Percentiles rank a stretch among this genome's conserved stretches.
Evolutionary conservation across 1,140 invertebrate species (phyloP).

Genomic region (Drosophila jambulina): DNA sequence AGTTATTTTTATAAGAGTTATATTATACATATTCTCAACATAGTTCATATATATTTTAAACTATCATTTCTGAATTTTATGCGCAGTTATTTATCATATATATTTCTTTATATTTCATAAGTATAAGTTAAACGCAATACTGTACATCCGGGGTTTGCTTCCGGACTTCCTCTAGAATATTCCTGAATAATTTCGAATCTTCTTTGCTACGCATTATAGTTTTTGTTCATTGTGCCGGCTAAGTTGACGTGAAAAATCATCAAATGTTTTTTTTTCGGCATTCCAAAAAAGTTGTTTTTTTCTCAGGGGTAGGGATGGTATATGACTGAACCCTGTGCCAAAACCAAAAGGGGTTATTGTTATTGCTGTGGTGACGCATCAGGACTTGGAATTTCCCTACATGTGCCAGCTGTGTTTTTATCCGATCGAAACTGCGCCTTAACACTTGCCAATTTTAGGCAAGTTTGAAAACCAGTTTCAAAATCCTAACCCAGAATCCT

Average conservation of each 20-base stretch:
- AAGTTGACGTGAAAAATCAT: slow-evolving; percentile 65
- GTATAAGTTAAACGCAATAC: background rate
- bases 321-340: slow-evolving; percentile 16
- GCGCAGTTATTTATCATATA: background rate
- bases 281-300: slow-evolving; percentile 28
- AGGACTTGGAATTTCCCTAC: slow-evolving; percentile 64
- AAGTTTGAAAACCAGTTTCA: slow-evolving; percentile 56
- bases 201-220: slow-evolving; percentile 58
- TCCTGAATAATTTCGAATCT: slow-evolving; percentile 14
- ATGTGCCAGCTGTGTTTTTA: slow-evolving; percentile 64
- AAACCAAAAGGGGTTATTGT: slow-evolving; percentile 53
- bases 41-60: background rate
- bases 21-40: background rate
- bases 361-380: slow-evolving; percentile 69
- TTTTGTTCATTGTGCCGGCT: slow-evolving; percentile 12
- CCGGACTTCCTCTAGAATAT: slow-evolving; percentile 4
- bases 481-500: slow-evolving; percentile 23
- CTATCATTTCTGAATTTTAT: background rate
- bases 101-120: background rate
- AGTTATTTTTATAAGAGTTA: background rate
- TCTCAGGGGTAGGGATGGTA: slow-evolving; percentile 65
- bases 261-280: slow-evolving; percentile 13
- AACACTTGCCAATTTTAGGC: slow-evolving; percentile 71
- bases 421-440: slow-evolving; percentile 32
- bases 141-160: background rate